Percentiles rank a stretch among this genome's conserved stretches.
Conservation (phyloP, 2,797 vertebrate species). For the Ctenopoma multispine region DNA sequence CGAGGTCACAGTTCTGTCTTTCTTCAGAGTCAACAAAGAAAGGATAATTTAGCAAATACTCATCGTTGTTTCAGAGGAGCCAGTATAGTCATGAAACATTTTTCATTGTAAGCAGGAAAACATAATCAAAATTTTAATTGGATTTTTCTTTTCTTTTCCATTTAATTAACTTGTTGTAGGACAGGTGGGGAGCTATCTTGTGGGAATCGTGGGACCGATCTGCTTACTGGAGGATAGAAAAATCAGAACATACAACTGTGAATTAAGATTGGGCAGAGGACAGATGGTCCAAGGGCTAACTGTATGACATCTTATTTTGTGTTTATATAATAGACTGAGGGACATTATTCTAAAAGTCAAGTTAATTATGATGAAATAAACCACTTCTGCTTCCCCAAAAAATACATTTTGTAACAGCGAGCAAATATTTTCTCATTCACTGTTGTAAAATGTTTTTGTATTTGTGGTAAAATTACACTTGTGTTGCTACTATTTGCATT, state of each 20-base stretch:
- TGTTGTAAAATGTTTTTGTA: constrained; percentile 5
- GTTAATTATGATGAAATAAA: too few species aligned
- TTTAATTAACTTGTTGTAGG: constrained; percentile 81
- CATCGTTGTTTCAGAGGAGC: background rate
- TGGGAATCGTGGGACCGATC: constrained; percentile 60
- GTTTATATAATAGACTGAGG: constrained; percentile 40
- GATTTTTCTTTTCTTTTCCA: constrained; percentile 50
- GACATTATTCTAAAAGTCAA: constrained; percentile 19
- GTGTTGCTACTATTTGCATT: constrained; percentile 17
- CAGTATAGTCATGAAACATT: background rate
- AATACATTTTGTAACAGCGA: background rate
- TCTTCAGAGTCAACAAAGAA: constrained; percentile 14
- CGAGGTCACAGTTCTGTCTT: background rate
- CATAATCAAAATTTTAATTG: constrained; percentile 55
- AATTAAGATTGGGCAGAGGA: constrained; percentile 53
- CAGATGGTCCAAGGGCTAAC: constrained; percentile 69
- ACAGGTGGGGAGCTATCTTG: constrained; percentile 65
- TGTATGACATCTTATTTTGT: constrained; percentile 73
- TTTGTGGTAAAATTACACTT: constrained; percentile 11
- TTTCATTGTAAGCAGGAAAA: constrained; percentile 13
- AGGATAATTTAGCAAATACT: background rate
- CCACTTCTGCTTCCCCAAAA: background rate
- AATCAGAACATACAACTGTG: constrained; percentile 66
- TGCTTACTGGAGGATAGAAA: constrained; percentile 64
- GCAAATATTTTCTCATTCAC: constrained; percentile 18